A percentile compares a stretch with the other conserved stretches of the same genome.
phyloP scores from a whole-genome alignment of 2,797 vertebrate species.

The Poliocrania exsul region DNA sequence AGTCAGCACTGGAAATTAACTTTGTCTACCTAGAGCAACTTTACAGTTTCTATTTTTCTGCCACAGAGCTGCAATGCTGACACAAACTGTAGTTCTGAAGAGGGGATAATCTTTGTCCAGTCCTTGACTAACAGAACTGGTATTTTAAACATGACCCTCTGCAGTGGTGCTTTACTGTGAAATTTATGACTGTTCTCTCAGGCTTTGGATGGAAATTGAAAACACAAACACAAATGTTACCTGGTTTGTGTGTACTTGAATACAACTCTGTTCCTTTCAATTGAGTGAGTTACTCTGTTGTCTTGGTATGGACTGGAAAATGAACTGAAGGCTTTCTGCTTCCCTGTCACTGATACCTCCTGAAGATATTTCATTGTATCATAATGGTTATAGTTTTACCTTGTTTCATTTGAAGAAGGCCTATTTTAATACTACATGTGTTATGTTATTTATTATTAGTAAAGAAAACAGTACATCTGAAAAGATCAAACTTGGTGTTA shows the following conservation, averaged over 20 bases:
- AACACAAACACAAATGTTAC: not conserved
- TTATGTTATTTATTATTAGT: slow-evolving; percentile 49
- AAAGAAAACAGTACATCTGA: not conserved
- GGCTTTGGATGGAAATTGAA: not conserved
- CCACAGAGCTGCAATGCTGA: not conserved
- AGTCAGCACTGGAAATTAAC: not conserved
- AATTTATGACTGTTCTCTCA: not conserved
- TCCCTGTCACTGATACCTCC: not conserved
- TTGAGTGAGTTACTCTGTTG: not conserved
- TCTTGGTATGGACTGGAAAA: not conserved
- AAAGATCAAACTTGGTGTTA: slow-evolving; percentile 17
- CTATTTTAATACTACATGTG: not conserved
- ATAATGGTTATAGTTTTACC: not conserved
- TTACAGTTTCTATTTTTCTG: not conserved
- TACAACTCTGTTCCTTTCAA: not conserved
- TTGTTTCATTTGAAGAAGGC: not conserved
- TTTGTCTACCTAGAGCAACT: not conserved
- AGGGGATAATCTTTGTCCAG: not conserved
- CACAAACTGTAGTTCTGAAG: not conserved
- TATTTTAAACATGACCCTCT: not conserved
- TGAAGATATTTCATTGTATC: not conserved
- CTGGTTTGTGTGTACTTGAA: not conserved
- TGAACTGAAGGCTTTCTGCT: not conserved
- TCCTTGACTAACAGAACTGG: not conserved
- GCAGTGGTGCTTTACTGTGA: not conserved